Evolutionary conservation across 2,797 vertebrate genomes (phyloP).

Genomic region (Fringilla coelebs): DNA sequence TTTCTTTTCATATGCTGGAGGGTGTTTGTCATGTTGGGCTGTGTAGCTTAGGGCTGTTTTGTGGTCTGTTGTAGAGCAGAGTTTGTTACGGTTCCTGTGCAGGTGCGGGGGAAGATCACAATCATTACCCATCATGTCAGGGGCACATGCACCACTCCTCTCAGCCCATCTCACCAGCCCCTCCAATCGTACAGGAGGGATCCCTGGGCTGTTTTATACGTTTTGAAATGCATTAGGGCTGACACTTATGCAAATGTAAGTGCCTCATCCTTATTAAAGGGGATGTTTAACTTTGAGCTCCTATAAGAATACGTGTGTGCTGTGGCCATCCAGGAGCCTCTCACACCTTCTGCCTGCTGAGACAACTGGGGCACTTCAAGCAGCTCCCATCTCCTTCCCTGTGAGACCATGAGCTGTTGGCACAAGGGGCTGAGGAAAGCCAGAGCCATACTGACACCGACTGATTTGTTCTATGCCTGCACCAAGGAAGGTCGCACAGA

Average conservation of each 20-base stretch:
- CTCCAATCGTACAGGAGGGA: not conserved
- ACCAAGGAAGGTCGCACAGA: not conserved
- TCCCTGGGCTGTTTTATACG: not conserved
- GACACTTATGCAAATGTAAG: conserved; percentile 13
- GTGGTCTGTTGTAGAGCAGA: not conserved
- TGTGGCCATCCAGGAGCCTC: not conserved
- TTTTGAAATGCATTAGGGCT: conserved; percentile 13
- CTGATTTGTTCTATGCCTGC: not conserved
- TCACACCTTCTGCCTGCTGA: not conserved
- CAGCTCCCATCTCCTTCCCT: not conserved
- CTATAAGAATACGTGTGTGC: not conserved
- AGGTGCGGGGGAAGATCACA: not conserved
- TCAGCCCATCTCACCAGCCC: not conserved
- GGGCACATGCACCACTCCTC: not conserved
- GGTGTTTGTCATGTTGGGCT: not conserved
- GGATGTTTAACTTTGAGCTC: not conserved
- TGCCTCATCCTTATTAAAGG: conserved; percentile 21
- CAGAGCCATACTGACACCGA: not conserved
- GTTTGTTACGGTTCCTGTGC: not conserved
- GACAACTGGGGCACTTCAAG: not conserved
- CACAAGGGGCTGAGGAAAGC: not conserved
- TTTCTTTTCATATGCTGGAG: not conserved
- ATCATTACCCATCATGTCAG: not conserved
- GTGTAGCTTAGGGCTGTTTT: not conserved
- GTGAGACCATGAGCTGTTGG: not conserved